Evolutionary conservation across 2,888 invertebrate species (phyloP), one percentile per base, ranked within the genome.

Genomic region (Subacronicta megacephala): DNA sequence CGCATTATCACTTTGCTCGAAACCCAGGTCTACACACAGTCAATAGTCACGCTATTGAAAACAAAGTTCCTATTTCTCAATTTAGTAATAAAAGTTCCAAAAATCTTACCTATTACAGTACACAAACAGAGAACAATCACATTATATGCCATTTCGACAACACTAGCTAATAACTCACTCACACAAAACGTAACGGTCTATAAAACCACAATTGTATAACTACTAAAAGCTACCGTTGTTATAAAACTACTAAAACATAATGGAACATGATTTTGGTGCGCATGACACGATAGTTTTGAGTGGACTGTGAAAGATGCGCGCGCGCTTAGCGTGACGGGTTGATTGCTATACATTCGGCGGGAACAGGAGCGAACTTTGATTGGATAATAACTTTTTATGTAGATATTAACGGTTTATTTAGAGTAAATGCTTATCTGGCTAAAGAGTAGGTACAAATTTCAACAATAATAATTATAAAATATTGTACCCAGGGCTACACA

Each of bases 101-200:
- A 46, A 20, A 49, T 66, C 81, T 80, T 55, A 82, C 81, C 82
- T 41, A 78, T 63, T 12, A 62, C 33, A 41, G 65, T 20, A 41
- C 36, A 63, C 4, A 75, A 43, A 58, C 46, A 50, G 16, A 68
- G 33, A 38, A 72, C 17, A 10, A 6, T 17, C 40, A 67, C 59
- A 72, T 71, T 72, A 29, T 9, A 56, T 58, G 47, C 72, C 77
- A 82, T 81, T 72, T 42, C 13, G 9, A n/a, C 7, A 33, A 10
- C 15, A 29, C 9, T 9, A 10, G 20, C 23, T 16, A 40, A 10
- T 17, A 9, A 9, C 13, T 38, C 49, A 23, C 33, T 38, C 16
- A 50, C 37, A 43, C 7, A 43, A 55, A 57, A 45, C 2, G 42
- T 36, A 45, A 60, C 29, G 13, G n/a, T 35, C 37, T 52, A 62